Base-by-base conservation (phyloP, 2,113 vertebrate genomes). In the Pteronura brasiliensis region DNA sequence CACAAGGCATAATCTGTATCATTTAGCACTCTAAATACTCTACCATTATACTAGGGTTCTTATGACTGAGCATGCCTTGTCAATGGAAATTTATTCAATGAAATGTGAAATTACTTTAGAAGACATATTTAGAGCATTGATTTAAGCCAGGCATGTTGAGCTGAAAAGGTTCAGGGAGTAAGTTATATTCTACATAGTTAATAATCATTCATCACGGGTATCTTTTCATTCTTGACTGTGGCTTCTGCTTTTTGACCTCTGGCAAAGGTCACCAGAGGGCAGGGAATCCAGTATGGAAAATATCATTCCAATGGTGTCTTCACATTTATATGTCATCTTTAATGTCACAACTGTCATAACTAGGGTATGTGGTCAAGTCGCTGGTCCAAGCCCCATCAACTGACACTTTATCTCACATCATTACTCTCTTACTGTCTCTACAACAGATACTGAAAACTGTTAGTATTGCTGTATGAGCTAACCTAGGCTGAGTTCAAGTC, bases 61-160 rank as follows among this genome's bases (percentile, higher is more conserved):
- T 87, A 82, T 31, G 87, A 91, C n/a, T 82, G 79, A 88, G 57
- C n/a, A 34, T 63, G 81, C 36, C 74, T 90, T 63, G 25, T 82
- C 69, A 77, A 31, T 52, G 44, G 92, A 93, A 97, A 93, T 95
- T 7, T 76, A 84, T 71, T 95, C 91, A 92, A 61, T 79, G 83
- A 84, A 90, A 92, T 84, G 79, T 91, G 93, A 98, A 96, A 96
- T 88, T 83, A 93, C 79, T 96, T 96, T 71, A 84, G 63, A 92
- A 95, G 93, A 72, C 57, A 96, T 42, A 94, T 89, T 96, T 71
- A 88, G 25, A 81, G 42, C 79, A 87, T 71, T 82, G 42, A 27
- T n/a, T 57, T 93, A 85, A 52, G 80, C 23, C n/a, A 47, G 69
- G 80, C 67, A 65, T n/a, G 20, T 80, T 89, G 76, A 69, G 59